Base-by-base conservation (phyloP, 2,113 vertebrate species). In the Pionites leucogaster region DNA sequence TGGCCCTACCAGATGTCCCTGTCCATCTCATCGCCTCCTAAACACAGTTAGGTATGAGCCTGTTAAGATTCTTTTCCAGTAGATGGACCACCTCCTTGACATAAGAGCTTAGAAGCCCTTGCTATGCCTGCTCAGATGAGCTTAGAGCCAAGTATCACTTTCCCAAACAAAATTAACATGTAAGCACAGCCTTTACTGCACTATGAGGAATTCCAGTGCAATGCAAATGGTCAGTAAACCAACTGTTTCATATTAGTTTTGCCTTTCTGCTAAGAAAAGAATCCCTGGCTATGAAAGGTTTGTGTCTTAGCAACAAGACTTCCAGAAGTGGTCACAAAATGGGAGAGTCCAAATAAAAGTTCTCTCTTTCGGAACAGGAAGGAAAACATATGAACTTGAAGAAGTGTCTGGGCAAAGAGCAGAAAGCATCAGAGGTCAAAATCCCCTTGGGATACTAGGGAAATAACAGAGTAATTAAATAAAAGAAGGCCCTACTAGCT, bases 401-500 rank as follows among this genome's bases (percentile, higher is more conserved):
- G 74, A 91, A 64, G 42, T 88, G 88, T 70, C 69, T 79, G 41
- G 77, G 31, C n/a, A 79, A 78, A 76, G 62, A 79, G 77, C 69
- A 84, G 57, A 90, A 96, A 93, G 74, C 53, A 82, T 82, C 70
- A 87, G 72, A 93, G 37, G 70, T 77, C 91, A 92, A 96, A 97
- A 96, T 95, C 95, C 96, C 93, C 95, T 18, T 25, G 68, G 74
- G 70, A 84, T 44, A 53, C 76, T 65, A 89, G 96, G 96, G 96
- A 96, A 97, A 96, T 95, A 95, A 95, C 95, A 41, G 18, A 71
- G 16, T 35, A 83, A 35, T 70, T 76, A 70, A 82, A 74, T 59
- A 82, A 65, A 72, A 52, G 35, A 93, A 67, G 17, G 50, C 27
- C 47, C 55, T 72, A 49, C 33, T 76, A 79, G 47, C 80, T 94